phyloP scores from a whole-genome alignment of 2,113 vertebrate genomes.

The Podilymbus podiceps region DNA sequence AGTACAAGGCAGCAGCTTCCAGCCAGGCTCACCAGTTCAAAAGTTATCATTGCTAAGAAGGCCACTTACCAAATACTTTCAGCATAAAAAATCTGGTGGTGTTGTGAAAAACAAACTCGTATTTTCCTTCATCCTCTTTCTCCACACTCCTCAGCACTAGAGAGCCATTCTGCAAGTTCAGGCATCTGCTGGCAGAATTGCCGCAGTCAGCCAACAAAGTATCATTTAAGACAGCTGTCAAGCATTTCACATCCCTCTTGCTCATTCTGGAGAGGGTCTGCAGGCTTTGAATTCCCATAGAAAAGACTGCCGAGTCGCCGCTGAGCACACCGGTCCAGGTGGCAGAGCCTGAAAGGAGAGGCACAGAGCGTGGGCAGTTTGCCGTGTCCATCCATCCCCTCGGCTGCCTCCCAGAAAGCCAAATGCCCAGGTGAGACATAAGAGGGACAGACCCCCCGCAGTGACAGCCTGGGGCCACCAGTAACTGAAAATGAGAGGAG shows the following conservation, averaged over 20 bases:
- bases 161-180: constrained; percentile 24
- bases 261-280: constrained; percentile 11
- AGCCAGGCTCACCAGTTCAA: background rate
- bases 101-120: background rate
- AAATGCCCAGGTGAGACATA: background rate
- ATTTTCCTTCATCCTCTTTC: constrained; percentile 30
- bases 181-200: background rate
- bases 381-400: background rate
- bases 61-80: constrained; percentile 55
- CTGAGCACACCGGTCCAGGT: background rate
- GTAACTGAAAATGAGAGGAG: background rate
- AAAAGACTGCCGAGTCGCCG: background rate
- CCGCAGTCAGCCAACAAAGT: background rate
- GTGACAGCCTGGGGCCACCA: background rate
- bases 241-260: background rate
- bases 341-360: constrained; percentile 27
- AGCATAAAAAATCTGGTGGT: background rate
- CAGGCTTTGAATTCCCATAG: constrained; percentile 27
- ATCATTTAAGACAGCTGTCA: background rate
- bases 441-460: background rate
- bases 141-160: constrained; percentile 20
- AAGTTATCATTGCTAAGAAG: background rate
- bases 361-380: background rate
- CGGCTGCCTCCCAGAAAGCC: background rate
- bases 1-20: background rate